These are phyloP conservation scores for Apantesis nais DNA, from an alignment of 2,888 invertebrate species.

Conservation along the genomic window DNA sequence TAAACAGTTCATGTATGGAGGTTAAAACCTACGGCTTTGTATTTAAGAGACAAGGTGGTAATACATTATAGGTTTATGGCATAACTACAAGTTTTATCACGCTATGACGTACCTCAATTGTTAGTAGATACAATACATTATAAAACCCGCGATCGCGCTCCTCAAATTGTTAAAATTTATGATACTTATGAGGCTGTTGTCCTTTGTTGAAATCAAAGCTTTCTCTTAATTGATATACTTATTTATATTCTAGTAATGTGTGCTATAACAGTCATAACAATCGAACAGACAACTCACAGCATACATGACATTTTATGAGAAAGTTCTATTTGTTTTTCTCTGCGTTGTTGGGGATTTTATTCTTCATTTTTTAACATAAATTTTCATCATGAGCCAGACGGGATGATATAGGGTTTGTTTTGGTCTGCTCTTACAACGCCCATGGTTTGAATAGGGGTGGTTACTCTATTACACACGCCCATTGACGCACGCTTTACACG, in stretches of 20 bases:
- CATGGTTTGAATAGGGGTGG: no score
- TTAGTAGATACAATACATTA: not conserved
- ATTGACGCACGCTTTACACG: no score
- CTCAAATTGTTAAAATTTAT: not conserved
- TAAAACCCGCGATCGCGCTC: not conserved
- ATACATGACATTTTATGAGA: not conserved
- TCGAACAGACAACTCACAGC: not conserved
- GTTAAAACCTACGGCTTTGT: constrained; percentile 10
- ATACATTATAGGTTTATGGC: constrained; percentile 1
- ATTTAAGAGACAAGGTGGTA: not conserved
- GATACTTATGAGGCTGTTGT: not conserved
- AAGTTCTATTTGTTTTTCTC: not conserved
- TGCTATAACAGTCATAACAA: no score
- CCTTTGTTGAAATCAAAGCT: constrained; percentile 9
- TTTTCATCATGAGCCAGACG: no score
- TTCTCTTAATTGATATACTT: constrained; percentile 7
- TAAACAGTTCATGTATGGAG: constrained; percentile 3
- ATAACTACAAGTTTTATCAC: not conserved
- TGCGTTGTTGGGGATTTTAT: not conserved
- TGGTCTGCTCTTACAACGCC: no score
- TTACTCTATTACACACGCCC: no score
- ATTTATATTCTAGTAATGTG: constrained; percentile 10
- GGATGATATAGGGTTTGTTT: no score
- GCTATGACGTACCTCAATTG: not conserved
- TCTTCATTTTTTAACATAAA: not conserved